A percentile compares a stretch with the other conserved stretches of the same genome.
Conservation (phyloP, 2,797 vertebrate genomes). For the Scleropages formosus region DNA sequence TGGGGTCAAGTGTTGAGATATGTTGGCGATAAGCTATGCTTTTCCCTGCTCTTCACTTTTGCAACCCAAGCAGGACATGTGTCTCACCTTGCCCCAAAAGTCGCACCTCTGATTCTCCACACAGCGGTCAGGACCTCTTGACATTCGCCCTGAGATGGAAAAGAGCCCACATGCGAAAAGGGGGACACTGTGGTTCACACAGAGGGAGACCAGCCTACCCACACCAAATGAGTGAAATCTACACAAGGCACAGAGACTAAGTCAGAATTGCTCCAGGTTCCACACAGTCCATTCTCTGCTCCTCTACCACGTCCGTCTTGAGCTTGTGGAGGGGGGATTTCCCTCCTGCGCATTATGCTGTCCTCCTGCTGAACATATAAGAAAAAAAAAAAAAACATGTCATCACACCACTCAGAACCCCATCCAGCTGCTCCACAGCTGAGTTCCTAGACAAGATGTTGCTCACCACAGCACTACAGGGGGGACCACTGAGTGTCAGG, state of each 20-base stretch:
- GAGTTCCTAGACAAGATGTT: slow-evolving; percentile 53
- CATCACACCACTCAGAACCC: slow-evolving; percentile 39
- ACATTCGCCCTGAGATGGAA: slow-evolving; percentile 51
- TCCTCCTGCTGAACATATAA: slow-evolving; percentile 37
- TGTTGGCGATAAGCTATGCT: slow-evolving; percentile 62
- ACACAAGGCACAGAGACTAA: slow-evolving; percentile 41
- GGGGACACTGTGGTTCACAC: slow-evolving; percentile 46
- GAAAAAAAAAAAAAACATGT: slow-evolving; percentile 48
- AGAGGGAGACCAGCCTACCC: slow-evolving; percentile 38
- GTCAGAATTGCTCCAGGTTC: slow-evolving; percentile 34
- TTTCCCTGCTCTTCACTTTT: slow-evolving; percentile 46
- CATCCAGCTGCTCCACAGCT: slow-evolving; percentile 47
- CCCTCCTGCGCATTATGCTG: slow-evolving; percentile 10
- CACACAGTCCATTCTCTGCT: slow-evolving; percentile 40
- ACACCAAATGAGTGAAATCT: slow-evolving; percentile 43
- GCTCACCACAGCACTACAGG: slow-evolving; percentile 26
- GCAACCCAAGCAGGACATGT: slow-evolving; percentile 28
- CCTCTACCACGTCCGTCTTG: slow-evolving; percentile 27
- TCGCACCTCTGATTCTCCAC: slow-evolving; percentile 22
- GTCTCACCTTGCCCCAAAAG: slow-evolving; percentile 10
- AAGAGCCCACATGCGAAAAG: slow-evolving; percentile 48
- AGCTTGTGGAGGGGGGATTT: slow-evolving; percentile 24
- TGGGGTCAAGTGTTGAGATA: slow-evolving; percentile 37
- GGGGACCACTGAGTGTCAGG: slow-evolving; percentile 24
- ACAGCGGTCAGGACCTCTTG: slow-evolving; percentile 29